Base-by-base conservation (phyloP, 2,888 invertebrate species). In the Orthosia cruda region DNA sequence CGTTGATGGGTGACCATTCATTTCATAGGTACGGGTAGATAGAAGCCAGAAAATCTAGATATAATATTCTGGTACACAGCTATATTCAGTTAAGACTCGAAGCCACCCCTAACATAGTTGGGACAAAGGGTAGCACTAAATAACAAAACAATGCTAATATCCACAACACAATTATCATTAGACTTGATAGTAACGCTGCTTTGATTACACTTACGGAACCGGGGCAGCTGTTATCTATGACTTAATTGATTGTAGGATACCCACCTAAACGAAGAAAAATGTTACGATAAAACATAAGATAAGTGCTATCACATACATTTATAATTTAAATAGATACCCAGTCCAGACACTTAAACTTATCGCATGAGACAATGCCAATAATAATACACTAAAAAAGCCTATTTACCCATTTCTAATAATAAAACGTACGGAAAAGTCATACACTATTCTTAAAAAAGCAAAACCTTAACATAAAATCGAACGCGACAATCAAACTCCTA, bases 401-500 rank as follows among this genome's bases (percentile, higher is more conserved):
- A 15, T 0, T 58, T 15, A 11, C 18, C 2, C 49, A 12, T 16
- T 45, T 58, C 15, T 23, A 18, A 32, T 47, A 18, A 47, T 32
- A 13, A 52, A n/a, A 45, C 4, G 5, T 15, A 58, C 18, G 15
- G 7, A 23, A 32, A 32, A 12, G 2, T 20, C 4, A 52, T 26
- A 50, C 20, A 13, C 1, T 16, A 23, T 9, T 15, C n/a, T 49
- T 55, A 54, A 67, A 32, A 49, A 50, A 58, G 3, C 13, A 23
- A n/a, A 74, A n/a, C 32, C 18, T 52, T 5, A 20, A 9, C 15
- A 54, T 18, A 45, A 57, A 63, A 59, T 68, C 23, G 26, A 69
- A 55, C 32, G 32, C 13, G 47, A 45, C 26, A 55, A 40, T 47
- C 50, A 61, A 52, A 61, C 23, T 40, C 12, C 32, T 69, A 55